These are phyloP conservation scores for Fistularia commersonii DNA, from an alignment of 2,797 vertebrate species.

Conservation along the genomic window DNA sequence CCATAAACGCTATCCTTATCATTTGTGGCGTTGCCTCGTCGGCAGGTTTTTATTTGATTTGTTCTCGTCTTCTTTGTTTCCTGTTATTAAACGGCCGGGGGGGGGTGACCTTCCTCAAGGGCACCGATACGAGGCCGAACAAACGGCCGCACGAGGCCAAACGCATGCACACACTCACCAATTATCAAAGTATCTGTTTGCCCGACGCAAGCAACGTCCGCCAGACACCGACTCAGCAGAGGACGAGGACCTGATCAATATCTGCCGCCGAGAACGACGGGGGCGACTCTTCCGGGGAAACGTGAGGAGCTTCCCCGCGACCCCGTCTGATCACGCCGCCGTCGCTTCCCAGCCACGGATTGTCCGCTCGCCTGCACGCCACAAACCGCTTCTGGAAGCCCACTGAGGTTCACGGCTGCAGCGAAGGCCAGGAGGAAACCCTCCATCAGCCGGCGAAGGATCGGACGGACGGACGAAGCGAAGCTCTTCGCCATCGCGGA, in stretches of 20 bases:
- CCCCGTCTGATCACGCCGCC: no score
- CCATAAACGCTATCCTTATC: not conserved
- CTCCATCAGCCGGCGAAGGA: no score
- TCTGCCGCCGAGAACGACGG: constrained; percentile 2
- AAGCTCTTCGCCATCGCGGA: no score
- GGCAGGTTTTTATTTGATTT: constrained; percentile 3
- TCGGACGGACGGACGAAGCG: no score
- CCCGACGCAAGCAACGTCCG: constrained; percentile 13
- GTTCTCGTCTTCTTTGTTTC: constrained; percentile 12
- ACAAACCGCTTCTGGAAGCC: no score
- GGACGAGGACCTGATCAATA: not conserved
- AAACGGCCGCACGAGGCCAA: constrained; percentile 8
- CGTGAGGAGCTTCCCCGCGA: no score
- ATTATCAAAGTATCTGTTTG: constrained; percentile 37
- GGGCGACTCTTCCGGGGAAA: no score
- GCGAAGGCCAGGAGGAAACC: no score
- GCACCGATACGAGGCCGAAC: constrained; percentile 27
- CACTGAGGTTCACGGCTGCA: no score
- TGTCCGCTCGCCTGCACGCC: no score
- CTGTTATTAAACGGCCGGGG: constrained; percentile 25
- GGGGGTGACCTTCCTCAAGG: constrained; percentile 40
- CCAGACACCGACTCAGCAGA: no score
- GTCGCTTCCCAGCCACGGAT: no score
- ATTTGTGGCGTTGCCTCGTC: not conserved
- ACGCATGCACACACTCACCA: not conserved